Percentiles rank a stretch among this genome's conserved stretches.
Evolutionary conservation across 30 jellyfish, hydroid and myxozoan genomes (phyloP).

Genomic region (Hydractinia symbiolongicarpus): DNA sequence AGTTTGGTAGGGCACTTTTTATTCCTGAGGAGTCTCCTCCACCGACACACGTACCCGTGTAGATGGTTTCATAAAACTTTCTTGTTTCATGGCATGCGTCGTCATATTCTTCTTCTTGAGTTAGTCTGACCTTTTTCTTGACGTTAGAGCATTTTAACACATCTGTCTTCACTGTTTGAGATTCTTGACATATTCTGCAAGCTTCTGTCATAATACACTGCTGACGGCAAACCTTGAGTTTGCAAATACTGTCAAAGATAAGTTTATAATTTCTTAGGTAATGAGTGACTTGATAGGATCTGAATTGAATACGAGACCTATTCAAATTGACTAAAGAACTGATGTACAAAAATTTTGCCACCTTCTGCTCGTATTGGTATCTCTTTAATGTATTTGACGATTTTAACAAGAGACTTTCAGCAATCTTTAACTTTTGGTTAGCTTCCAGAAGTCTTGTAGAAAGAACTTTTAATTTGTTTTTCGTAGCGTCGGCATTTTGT

Average conservation of each 20-base stretch:
- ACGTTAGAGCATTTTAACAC: conserved; percentile 11
- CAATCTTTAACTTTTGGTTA: background rate
- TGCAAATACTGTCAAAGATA: conserved; percentile 4
- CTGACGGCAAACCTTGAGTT: conserved; percentile 4
- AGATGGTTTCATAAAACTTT: background rate
- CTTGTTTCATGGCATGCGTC: conserved; percentile 13
- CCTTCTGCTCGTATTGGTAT: background rate
- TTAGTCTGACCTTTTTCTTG: conserved; percentile 15
- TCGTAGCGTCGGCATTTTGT: background rate
- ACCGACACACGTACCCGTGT: conserved; percentile 34
- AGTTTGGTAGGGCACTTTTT: conserved; percentile 12
- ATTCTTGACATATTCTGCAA: conserved; percentile 3
- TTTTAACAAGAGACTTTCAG: background rate
- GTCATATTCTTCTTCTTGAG: conserved; percentile 19
- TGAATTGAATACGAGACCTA: background rate
- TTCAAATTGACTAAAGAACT: background rate
- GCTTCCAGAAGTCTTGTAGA: background rate
- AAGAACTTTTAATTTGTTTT: background rate
- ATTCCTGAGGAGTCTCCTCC: conserved; percentile 17
- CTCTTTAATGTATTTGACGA: background rate
- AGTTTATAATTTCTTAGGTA: conserved; percentile 16
- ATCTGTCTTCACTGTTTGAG: conserved; percentile 1
- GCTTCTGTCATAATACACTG: conserved; percentile 12
- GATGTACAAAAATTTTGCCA: background rate
- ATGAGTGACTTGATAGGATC: conserved; percentile 7